Conservation (phyloP, 2,797 vertebrate genomes). For the Pangasius krempfi region DNA sequence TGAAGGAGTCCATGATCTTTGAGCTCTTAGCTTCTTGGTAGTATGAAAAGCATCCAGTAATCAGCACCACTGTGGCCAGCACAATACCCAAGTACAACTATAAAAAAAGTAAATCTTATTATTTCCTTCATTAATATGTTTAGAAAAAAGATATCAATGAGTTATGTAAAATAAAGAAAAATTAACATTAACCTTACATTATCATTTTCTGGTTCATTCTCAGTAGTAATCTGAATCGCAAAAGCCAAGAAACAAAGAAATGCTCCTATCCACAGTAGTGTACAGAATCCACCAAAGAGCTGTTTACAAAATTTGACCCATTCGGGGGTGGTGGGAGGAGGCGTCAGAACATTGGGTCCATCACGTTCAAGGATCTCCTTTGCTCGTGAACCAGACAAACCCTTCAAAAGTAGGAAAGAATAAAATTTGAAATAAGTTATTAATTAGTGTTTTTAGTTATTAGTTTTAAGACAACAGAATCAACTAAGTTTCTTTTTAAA, state of each 20-base stretch:
- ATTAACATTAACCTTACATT: slow-evolving; percentile 74
- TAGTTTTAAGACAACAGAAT: neutral
- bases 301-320: slow-evolving; percentile 97
- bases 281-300: slow-evolving; percentile 95
- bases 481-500: neutral
- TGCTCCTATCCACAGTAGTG: slow-evolving; percentile 94
- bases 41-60: slow-evolving; percentile 49
- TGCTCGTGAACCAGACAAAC: slow-evolving; percentile 81
- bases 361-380: slow-evolving; percentile 90
- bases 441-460: neutral
- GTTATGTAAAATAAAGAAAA: neutral
- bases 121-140: neutral
- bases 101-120: neutral
- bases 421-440: neutral
- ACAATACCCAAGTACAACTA: slow-evolving; percentile 48
- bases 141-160: too few relatives aligned
- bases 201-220: slow-evolving; percentile 85
- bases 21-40: slow-evolving; percentile 52
- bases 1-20: slow-evolving; percentile 48
- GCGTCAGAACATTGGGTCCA: slow-evolving; percentile 90
- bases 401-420: slow-evolving; percentile 70
- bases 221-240: slow-evolving; percentile 82
- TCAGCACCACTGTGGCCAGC: slow-evolving; percentile 42
- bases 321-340: slow-evolving; percentile 88
- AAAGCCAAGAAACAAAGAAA: slow-evolving; percentile 93